Evolutionary conservation across 2,888 invertebrate species (phyloP), one percentile per base, ranked within the genome.

Genomic region (Leptogaster cylindrica): DNA sequence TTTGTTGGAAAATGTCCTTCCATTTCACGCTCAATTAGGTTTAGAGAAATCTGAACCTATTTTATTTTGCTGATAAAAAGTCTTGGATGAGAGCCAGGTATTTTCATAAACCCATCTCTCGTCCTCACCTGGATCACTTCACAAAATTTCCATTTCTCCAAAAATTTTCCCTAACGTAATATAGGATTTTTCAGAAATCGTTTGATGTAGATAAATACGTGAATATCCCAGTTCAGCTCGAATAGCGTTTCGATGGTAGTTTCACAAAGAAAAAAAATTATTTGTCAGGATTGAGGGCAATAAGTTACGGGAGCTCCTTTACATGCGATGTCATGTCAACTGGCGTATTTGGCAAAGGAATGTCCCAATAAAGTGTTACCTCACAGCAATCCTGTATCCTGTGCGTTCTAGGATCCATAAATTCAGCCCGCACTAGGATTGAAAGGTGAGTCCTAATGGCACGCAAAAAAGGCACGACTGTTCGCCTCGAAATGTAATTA

Each of bases 381-480:
- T 39, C 14, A 39, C 39, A 39, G 39, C 39, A 39, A 14, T 39
- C 3, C 10, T 39, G 14, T 6, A 12, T 39, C 31, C 14, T 39
- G n/a, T 3, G n/a, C 3, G 39, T 39, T 39, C 3, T 39, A 3
- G 10, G 39, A 10, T 39, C n/a, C 4, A 39, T 14, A 39, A 10
- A 41, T 16, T 41, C 41, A 39, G 12, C 12, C 10, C 46, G 25
- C 12, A 23, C 48, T 5, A 3, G 25, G 25, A 23, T 48, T 48
- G 25, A n/a, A 48, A 48, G 48, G 48, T 48, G 25, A 48, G 25
- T 48, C 10, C 23, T 20, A 48, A 20, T 2, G 12, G 10, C 48
- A 48, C 48, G 48, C 48, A 48, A 48, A 14, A 6, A 48, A 48
- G 48, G 23, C 48, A 20, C 23, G 48, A 48, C n/a, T n/a, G 48